Conservation (phyloP, 2,797 vertebrate genomes). For the Danionella dracula region DNA sequence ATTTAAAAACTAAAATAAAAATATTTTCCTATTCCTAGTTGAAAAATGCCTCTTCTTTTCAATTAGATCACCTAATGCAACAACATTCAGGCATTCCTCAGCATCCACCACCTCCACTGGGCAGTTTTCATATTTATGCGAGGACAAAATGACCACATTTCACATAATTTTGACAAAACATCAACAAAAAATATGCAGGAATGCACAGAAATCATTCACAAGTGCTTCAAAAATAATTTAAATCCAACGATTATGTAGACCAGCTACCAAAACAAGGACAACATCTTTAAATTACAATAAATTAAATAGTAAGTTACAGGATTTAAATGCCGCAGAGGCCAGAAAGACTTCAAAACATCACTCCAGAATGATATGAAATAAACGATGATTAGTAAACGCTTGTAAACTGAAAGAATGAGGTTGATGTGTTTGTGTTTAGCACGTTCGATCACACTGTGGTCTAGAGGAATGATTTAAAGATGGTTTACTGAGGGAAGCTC, state of each 20-base stretch:
- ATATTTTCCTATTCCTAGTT: no score
- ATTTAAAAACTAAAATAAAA: no score
- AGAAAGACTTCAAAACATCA: conserved; percentile 55
- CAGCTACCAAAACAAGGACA: conserved; percentile 86
- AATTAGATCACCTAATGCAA: no score
- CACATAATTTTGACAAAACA: no score
- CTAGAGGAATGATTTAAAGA: no score
- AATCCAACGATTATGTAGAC: conserved; percentile 85
- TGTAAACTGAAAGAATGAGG: conserved; percentile 58
- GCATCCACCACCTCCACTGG: no score
- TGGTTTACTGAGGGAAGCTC: no score
- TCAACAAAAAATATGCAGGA: conserved; percentile 51
- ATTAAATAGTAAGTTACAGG: conserved; percentile 70
- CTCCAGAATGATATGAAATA: no score
- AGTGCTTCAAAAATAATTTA: conserved; percentile 94
- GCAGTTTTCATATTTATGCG: no score
- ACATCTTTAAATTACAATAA: conserved; percentile 72
- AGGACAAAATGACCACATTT: no score
- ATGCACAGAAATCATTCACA: conserved; percentile 77
- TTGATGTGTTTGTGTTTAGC: not conserved
- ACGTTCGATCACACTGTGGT: conserved; percentile 4
- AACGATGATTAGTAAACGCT: conserved; percentile 42
- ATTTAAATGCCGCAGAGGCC: conserved; percentile 49
- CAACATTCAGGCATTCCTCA: no score
- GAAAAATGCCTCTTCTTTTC: no score